These are phyloP conservation scores for Panorpa germanica DNA, from an alignment of 2,888 invertebrate genomes.

Conservation along the genomic window DNA sequence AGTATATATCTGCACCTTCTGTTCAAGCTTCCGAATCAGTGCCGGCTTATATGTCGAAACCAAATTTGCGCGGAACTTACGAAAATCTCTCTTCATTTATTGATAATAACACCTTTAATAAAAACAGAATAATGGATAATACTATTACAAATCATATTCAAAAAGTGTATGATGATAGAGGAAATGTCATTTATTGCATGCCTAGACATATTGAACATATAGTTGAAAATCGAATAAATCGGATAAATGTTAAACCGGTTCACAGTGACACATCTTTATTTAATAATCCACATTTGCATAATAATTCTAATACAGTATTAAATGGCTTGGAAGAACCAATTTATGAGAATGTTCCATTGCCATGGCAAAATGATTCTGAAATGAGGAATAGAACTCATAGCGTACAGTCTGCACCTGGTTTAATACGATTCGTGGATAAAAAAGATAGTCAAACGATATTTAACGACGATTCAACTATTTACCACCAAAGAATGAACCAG, in stretches of 20 bases:
- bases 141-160: slow-evolving; percentile 38
- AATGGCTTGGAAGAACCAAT: slow-evolving; percentile 61
- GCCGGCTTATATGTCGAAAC: no score
- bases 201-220: no score
- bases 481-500: slow-evolving; percentile 4
- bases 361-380: slow-evolving; percentile 31
- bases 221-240: no score
- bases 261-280: slow-evolving; percentile 26
- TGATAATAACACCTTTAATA: slow-evolving; percentile 25
- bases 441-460: slow-evolving; percentile 23
- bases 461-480: slow-evolving; percentile 8
- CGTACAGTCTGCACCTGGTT: slow-evolving; percentile 50
- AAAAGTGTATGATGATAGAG: slow-evolving; percentile 39
- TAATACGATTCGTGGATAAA: slow-evolving; percentile 26
- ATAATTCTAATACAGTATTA: no score
- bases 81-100: slow-evolving; percentile 47
- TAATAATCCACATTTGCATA: slow-evolving; percentile 23
- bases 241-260: no score
- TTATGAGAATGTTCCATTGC: slow-evolving; percentile 61
- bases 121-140: slow-evolving; percentile 31
- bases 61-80: slow-evolving; percentile 46
- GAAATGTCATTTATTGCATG: slow-evolving; percentile 42
- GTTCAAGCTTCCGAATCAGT: slow-evolving; percentile 18
- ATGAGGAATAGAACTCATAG: slow-evolving; percentile 36
- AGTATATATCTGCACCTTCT: slow-evolving; percentile 23